Percentiles rank a stretch among this genome's conserved stretches.
phyloP scores from a whole-genome alignment of 1,140 invertebrate species.

The Thaumetopoea pityocampa region DNA sequence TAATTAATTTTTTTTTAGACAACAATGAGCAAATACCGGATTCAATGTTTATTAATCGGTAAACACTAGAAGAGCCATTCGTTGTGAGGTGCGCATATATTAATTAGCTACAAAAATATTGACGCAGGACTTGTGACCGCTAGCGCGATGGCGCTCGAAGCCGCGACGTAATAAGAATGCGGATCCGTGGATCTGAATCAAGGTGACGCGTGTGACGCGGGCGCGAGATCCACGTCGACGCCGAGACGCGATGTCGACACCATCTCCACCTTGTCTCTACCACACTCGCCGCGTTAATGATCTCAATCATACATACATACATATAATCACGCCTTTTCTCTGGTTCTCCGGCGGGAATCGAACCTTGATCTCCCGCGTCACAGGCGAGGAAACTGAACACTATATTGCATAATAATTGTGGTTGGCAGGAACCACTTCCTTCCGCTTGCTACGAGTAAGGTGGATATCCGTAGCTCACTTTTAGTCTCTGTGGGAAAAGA shows the following conservation, averaged over 20 bases:
- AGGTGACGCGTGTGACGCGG: slow-evolving; percentile 51
- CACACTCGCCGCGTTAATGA: slow-evolving; percentile 12
- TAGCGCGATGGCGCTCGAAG: slow-evolving; percentile 50
- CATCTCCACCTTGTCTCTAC: slow-evolving; percentile 36
- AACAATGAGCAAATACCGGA: slow-evolving; percentile 19
- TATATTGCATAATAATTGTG: too few relatives aligned
- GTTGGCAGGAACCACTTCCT: too few relatives aligned
- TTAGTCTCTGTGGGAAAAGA: too few relatives aligned
- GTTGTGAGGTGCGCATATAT: slow-evolving; percentile 51
- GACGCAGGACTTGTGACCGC: slow-evolving; percentile 49
- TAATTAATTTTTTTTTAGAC: slow-evolving; percentile 10
- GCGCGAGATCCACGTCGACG: too few relatives aligned
- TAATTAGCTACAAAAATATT: slow-evolving; percentile 73
- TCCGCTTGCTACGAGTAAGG: too few relatives aligned
- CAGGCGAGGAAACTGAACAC: too few relatives aligned
- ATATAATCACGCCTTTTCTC: too few relatives aligned
- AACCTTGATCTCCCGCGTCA: too few relatives aligned
- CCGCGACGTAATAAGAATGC: slow-evolving; percentile 67
- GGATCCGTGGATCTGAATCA: slow-evolving; percentile 65
- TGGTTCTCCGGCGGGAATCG: too few relatives aligned
- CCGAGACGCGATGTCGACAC: slow-evolving; percentile 31
- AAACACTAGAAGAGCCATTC: slow-evolving; percentile 39
- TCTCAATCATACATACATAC: neutral
- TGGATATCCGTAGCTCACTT: too few relatives aligned
- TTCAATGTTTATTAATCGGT: slow-evolving; percentile 31